Conservation (phyloP, 2,888 invertebrate genomes). For the Linnaemya tessellans region DNA sequence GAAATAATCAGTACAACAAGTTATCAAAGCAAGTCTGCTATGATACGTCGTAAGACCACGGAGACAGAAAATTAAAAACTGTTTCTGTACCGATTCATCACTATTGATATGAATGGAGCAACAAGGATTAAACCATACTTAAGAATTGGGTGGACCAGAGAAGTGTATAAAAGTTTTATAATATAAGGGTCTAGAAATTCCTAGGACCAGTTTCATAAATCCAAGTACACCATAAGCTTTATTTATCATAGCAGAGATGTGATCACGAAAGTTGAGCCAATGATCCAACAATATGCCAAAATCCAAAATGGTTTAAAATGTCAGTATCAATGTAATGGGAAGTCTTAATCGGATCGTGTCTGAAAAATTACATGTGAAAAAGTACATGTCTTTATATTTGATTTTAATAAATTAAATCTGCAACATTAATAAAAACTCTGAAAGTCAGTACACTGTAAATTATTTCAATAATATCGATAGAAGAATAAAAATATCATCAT, state of each 20-base stretch:
- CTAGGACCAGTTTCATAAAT: no score
- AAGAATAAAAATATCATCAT: no score
- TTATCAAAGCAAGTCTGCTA: no score
- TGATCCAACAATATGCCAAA: background rate
- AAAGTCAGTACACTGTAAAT: no score
- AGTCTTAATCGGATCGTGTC: background rate
- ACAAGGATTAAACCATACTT: background rate
- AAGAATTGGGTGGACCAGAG: background rate
- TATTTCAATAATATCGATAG: no score
- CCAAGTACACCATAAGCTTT: no score
- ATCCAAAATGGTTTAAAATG: background rate
- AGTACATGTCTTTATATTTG: background rate
- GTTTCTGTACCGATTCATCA: background rate
- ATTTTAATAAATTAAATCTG: no score
- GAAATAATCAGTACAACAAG: no score
- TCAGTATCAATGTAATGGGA: background rate
- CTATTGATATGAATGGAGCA: background rate
- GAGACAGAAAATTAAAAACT: background rate
- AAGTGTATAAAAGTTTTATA: conserved; percentile 1
- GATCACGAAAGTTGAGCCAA: background rate
- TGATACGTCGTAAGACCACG: background rate
- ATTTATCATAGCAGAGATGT: background rate
- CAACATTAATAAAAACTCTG: no score
- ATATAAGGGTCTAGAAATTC: background rate
- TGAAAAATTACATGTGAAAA: background rate